phyloP scores from a whole-genome alignment of 2,797 vertebrate genomes.

The Lagorchestes hirsutus region DNA sequence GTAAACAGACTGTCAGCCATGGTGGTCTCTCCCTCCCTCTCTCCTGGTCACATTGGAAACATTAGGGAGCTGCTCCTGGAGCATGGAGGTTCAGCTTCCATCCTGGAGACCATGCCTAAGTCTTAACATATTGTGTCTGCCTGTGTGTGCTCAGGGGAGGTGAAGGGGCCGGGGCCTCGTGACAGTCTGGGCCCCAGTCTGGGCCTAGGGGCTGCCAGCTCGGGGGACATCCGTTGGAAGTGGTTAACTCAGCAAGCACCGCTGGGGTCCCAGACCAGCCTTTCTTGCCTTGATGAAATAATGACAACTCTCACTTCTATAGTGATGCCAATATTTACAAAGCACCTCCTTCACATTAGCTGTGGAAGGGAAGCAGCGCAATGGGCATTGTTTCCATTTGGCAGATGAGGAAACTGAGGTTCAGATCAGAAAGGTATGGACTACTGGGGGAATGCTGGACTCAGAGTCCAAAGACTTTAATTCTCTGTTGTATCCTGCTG shows the following conservation, averaged over 20 bases:
- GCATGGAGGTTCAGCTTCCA: slow-evolving; percentile 63
- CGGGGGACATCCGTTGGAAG: background rate
- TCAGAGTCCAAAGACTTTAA: background rate
- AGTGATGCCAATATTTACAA: background rate
- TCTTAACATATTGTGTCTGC: slow-evolving; percentile 54
- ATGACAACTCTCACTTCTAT: background rate
- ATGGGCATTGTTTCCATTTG: background rate
- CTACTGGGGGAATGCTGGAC: background rate
- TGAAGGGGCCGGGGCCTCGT: background rate
- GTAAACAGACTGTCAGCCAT: slow-evolving; percentile 50
- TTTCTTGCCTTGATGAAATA: background rate
- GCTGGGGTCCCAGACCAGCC: background rate
- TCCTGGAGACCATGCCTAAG: slow-evolving; percentile 67
- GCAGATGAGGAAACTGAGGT: background rate
- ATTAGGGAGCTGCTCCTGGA: slow-evolving; percentile 68
- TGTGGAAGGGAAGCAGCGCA: background rate
- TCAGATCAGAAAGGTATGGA: background rate
- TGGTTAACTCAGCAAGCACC: background rate
- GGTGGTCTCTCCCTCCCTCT: slow-evolving; percentile 55
- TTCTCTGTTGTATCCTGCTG: background rate
- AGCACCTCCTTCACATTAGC: background rate
- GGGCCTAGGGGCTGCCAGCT: background rate
- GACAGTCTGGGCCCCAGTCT: background rate
- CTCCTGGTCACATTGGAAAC: slow-evolving; percentile 73
- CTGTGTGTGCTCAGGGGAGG: slow-evolving; percentile 4